A percentile compares a stretch with the other conserved stretches of the same genome.
Conservation (phyloP, 2,113 vertebrate species). For the Eclectus roratus region DNA sequence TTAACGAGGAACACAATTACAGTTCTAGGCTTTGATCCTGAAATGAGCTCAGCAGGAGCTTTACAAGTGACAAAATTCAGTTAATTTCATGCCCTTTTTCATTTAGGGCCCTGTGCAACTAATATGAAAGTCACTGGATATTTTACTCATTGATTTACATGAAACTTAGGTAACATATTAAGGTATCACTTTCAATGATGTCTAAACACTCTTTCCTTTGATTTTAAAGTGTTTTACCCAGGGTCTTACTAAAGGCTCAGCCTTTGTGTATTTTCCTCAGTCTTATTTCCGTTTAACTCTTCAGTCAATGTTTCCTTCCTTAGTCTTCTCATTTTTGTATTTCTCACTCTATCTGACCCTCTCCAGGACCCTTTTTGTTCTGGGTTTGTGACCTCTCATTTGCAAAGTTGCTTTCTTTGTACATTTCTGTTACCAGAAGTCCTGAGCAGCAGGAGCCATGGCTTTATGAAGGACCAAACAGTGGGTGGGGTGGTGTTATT, state of each 20-base stretch:
- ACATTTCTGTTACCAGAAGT: background rate
- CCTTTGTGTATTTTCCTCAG: background rate
- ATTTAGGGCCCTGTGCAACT: background rate
- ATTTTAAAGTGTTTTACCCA: background rate
- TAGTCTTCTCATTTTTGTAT: background rate
- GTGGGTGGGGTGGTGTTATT: background rate
- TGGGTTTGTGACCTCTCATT: background rate
- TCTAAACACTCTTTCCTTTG: background rate
- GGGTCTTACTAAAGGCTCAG: background rate
- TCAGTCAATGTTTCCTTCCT: background rate
- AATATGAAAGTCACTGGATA: background rate
- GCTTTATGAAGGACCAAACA: background rate
- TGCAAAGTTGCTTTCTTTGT: background rate
- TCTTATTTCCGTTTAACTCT: background rate
- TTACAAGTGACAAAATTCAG: conserved; percentile 32
- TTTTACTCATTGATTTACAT: background rate
- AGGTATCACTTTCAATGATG: background rate
- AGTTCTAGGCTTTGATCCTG: conserved; percentile 27
- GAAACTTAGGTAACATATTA: background rate
- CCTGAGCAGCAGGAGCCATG: background rate
- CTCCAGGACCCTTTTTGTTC: background rate
- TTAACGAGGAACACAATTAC: conserved; percentile 12
- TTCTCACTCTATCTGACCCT: background rate
- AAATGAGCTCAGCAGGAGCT: conserved; percentile 8
- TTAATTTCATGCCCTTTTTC: conserved; percentile 34